These are phyloP conservation scores for Lagopus leucura DNA, from an alignment of 2,113 vertebrate species.

Conservation along the genomic window DNA sequence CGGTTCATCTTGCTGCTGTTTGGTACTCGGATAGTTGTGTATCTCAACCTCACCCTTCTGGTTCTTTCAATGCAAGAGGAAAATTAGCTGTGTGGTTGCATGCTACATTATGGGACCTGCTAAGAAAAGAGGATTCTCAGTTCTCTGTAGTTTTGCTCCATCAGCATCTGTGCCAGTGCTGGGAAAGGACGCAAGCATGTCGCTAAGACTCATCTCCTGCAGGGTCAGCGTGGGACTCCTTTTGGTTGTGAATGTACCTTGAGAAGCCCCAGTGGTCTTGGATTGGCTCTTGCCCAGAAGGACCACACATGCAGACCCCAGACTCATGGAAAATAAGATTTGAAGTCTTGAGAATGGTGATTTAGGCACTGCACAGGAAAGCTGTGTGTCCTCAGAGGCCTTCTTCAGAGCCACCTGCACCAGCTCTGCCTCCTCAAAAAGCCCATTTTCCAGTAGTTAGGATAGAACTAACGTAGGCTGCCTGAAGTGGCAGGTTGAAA, in stretches of 20 bases:
- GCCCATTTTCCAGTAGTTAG: not conserved
- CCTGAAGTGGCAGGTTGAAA: not conserved
- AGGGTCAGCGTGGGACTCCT: not conserved
- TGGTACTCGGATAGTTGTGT: not conserved
- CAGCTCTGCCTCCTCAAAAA: not conserved
- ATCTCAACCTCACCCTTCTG: not conserved
- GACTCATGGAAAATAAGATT: not conserved
- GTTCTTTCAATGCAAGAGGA: not conserved
- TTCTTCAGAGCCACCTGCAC: not conserved
- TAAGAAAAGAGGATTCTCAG: not conserved
- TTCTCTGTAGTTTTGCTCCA: not conserved
- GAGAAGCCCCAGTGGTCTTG: not conserved
- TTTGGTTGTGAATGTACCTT: not conserved
- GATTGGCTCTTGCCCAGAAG: not conserved
- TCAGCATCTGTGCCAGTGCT: not conserved
- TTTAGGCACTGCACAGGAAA: not conserved
- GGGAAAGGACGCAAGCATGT: not conserved
- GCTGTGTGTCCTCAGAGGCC: not conserved
- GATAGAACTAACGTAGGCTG: not conserved
- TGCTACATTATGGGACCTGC: not conserved
- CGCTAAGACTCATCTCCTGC: not conserved
- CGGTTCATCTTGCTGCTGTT: accelerated
- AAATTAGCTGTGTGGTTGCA: not conserved
- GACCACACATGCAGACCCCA: not conserved
- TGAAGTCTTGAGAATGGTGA: not conserved